Evolutionary conservation across 1,140 invertebrate species (phyloP), one percentile per base, ranked within the genome.

Genomic region (Linepithema humile): DNA sequence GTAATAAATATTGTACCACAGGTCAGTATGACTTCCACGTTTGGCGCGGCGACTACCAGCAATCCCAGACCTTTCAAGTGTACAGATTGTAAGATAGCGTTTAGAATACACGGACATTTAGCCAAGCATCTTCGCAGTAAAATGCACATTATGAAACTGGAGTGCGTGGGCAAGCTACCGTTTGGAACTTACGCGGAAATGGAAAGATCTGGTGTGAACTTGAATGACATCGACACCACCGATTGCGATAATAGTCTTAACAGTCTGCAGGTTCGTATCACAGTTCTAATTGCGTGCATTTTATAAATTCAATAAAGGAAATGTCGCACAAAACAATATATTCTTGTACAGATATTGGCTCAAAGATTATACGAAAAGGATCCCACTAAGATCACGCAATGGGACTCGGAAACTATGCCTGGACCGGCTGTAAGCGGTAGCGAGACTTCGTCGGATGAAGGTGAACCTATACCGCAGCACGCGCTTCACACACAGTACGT

Each of bases 151-250:
- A 98, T 98, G 96, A 97, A 98, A 90, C 95, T 99, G 53, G 98
- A 99, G 93, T 98, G 97, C 93, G 94, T 98, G 38, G 97, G 96
- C 55, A 99, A 99, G 94, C 93, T 99, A 82, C 98, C 98, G 0
- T 98, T 98, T 91, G 98, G 98, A n/a, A 98, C 98, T 38, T 99
- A 98, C 92, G 98, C 98, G 32, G 98, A 99, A 94, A 97, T 99
- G 91, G 98, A 99, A 93, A 95, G 98, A 32, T 97, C 97, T 23
- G 97, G 98, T 53, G 96, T 98, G 57, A 98, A 98, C 94, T 95
- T 98, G 82, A 98, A 98, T 84, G 98, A 98, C 93, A 99, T 98
- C 90, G 98, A 98, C 92, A 98, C 98, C 2, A 97, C 97, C 29
- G 98, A 99, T 94, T 99, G 98, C 95, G 97, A 98, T 91, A 98